Base-by-base conservation (phyloP, 2,797 vertebrate species). In the Argya squamiceps region DNA sequence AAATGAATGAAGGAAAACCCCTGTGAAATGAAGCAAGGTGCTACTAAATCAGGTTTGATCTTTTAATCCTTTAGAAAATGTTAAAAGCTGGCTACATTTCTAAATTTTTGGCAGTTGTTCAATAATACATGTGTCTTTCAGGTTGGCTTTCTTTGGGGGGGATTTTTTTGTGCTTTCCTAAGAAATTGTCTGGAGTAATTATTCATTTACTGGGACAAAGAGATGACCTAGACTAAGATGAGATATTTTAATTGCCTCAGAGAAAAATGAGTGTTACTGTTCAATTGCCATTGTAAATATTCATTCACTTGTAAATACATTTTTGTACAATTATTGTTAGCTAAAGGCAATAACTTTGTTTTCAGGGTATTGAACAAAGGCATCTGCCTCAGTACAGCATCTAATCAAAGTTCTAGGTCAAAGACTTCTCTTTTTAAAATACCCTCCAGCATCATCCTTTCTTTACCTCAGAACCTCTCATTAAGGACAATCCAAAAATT, bases 231-330 rank as follows among this genome's bases (percentile, higher is more conserved):
- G 22, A 88, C 39, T 77, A 53, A 83, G 39, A 76, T 22, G 29
- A 84, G 44, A 74, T 87, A 88, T 89, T 92, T 95, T 95, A 93
- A 96, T 88, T 84, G 58, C 50, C 62, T 93, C 65, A 64, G 43
- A 91, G 60, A 58, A 86, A 90, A 86, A 78, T 0, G 3, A 52
- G 19, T 50, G 26, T 62, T 85, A 29, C 11, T 43, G 21, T 69
- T 82, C 78, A 89, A 93, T 34, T 92, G 70, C 36, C 49, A 71
- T 89, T 91, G 81, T 77, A 94, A 91, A 92, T 82, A 93, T 84
- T 71, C 20, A 79, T 87, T 93, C 56, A 62, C 10, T 79, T 80
- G 58, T 59, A 93, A 77, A 64, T 75, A 74, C 0, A 49, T 87
- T 95, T 93, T 83, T 75, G 46, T 67, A 56, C 76, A 62, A 62